Evolutionary conservation across 2,888 invertebrate genomes (phyloP), one percentile per base, ranked within the genome.

Genomic region (Polia nebulosa): DNA sequence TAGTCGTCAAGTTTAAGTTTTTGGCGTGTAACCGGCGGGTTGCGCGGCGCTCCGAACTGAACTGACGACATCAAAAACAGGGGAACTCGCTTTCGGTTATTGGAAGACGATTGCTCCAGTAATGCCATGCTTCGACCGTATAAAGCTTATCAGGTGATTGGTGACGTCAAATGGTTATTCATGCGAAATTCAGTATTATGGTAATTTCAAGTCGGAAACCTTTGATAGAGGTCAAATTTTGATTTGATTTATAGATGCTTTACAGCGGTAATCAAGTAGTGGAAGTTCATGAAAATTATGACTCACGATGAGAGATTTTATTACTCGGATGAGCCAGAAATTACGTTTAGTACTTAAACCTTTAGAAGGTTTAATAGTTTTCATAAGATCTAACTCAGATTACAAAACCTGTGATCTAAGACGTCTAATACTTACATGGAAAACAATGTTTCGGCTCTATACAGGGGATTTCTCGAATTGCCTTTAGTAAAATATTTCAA

Each of bases 1-100:
- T 81, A 82, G 80, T 85, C 78, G 81, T 80, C 78, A 82, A 82
- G 80, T 81, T 82, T 75, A 73, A 81, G 78, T 78, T 82, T 81
- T 76, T 67, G 76, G 76, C 85, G 85, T 85, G 80, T 81, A 87
- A 85, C 83, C 91, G 85, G 92, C 86, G 91, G 81, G 85, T 88
- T 78, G 90, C 89, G 86, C 94, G 92, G 88, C 92, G 93, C 87
- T 86, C 89, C 87, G 87, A 89, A 88, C 84, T 86, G 76, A 88
- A 95, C 95, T 95, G 95, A 89, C 89, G 87, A 88, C 88, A 88
- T 89, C 90, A 88, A 89, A 90, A 87, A 84, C 87, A 86, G 84
- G 87, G 88, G 87, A 88, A 82, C 83, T 87, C 88, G 89, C 87
- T 90, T 91, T 90, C 85, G 86, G 87, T 86, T 91, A 90, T 93